Conservation (phyloP, 2,888 invertebrate genomes). For the Steromphala cineraria region DNA sequence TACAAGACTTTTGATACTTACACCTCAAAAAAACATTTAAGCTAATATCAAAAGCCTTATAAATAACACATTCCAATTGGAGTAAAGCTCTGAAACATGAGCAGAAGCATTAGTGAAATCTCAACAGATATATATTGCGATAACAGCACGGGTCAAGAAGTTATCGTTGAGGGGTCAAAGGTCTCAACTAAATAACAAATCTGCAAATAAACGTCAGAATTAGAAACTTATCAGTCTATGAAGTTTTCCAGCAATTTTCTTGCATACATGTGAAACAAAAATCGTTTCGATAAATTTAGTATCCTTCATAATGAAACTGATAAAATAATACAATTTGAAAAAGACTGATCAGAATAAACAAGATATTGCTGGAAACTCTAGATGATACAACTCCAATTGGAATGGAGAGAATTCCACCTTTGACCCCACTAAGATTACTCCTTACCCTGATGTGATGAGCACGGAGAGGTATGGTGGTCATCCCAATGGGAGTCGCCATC, state of each 20-base stretch:
- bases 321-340: not conserved
- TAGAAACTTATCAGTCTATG: not conserved
- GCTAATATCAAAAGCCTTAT: not conserved
- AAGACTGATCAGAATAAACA: no score
- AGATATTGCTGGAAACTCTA: not conserved
- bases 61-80: slow-evolving; percentile 45
- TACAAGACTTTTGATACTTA: not conserved
- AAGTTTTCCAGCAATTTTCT: no score
- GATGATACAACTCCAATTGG: slow-evolving; percentile 26
- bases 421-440: slow-evolving; percentile 34
- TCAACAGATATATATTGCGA: not conserved
- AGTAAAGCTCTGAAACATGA: slow-evolving; percentile 30
- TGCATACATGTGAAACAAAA: no score
- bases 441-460: slow-evolving; percentile 38
- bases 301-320: no score
- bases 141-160: slow-evolving; percentile 1
- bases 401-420: slow-evolving; percentile 24
- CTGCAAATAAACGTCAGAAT: not conserved
- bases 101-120: slow-evolving; percentile 15
- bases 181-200: not conserved
- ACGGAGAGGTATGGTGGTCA: slow-evolving; percentile 25
- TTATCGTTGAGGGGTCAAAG: slow-evolving; percentile 22
- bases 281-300: no score
- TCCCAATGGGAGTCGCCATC: slow-evolving; percentile 27
- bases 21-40: not conserved